Evolutionary conservation across 2,797 vertebrate genomes (phyloP).

Genomic region (Aphelocoma californica): DNA sequence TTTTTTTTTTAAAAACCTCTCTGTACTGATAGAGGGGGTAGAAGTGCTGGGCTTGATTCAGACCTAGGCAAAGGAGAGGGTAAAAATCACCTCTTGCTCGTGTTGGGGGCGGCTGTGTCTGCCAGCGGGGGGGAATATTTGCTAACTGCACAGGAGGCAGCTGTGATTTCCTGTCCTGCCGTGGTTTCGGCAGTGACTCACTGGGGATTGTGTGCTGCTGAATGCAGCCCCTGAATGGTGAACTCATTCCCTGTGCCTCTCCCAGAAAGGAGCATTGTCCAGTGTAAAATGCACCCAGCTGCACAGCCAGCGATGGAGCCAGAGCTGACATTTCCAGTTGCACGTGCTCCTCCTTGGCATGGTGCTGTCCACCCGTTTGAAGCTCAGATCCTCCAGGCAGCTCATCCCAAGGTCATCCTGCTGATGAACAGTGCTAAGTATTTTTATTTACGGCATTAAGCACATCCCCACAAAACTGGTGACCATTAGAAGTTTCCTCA

Average conservation of each 20-base stretch:
- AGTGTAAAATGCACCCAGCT: constrained; percentile 17
- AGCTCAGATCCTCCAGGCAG: background rate
- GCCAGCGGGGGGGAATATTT: background rate
- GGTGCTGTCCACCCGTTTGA: background rate
- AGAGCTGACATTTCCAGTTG: background rate
- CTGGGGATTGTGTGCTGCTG: constrained; percentile 25
- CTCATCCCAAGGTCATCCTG: background rate
- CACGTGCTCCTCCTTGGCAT: background rate
- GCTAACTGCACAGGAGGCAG: background rate
- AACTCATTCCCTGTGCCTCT: background rate
- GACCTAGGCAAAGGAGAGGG: background rate
- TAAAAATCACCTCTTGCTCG: background rate
- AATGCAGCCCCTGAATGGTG: constrained; percentile 22
- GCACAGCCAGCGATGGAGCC: background rate
- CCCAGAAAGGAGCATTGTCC: constrained; percentile 54
- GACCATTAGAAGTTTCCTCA: background rate
- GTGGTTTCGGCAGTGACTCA: background rate
- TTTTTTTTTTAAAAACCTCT: background rate
- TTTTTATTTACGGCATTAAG: background rate
- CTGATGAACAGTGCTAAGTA: background rate
- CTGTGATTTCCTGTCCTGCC: constrained; percentile 40
- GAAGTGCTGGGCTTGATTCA: background rate
- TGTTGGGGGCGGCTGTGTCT: background rate
- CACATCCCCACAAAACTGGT: background rate
- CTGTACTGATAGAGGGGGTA: background rate